Conservation (phyloP, 2,888 invertebrate genomes). For the Clusia tigrina region DNA sequence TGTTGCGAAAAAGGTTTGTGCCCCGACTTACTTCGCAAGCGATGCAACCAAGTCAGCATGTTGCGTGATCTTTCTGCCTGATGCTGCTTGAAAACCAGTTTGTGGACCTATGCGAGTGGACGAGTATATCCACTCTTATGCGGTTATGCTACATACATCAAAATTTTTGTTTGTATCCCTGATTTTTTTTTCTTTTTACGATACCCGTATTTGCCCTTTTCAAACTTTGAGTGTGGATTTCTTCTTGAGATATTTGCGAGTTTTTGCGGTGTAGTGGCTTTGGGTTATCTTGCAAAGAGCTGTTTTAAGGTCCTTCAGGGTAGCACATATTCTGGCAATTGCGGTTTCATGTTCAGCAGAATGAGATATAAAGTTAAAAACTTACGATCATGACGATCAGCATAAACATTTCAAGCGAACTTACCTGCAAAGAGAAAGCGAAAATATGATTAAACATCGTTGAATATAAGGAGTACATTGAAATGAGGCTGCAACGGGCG, state of each 20-base stretch:
- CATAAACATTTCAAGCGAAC: no score
- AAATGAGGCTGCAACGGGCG: no score
- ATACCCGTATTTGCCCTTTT: conserved; percentile 9
- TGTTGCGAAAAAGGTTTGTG: no score
- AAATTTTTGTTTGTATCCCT: background rate
- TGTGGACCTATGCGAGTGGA: conserved; percentile 7
- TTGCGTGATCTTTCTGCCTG: conserved; percentile 2
- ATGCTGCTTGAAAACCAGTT: conserved; percentile 16
- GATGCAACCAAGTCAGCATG: no score
- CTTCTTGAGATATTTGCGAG: background rate
- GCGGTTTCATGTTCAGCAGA: no score
- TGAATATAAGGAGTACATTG: no score
- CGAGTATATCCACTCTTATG: conserved; percentile 8
- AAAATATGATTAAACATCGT: background rate
- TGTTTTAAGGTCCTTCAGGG: background rate
- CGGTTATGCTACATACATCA: no score
- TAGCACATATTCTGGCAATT: no score
- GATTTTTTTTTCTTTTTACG: background rate
- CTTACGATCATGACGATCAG: no score
- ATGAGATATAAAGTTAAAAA: no score
- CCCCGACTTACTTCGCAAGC: no score
- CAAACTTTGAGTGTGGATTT: conserved; percentile 20
- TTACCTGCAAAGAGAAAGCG: conserved; percentile 16
- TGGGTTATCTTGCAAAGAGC: background rate
- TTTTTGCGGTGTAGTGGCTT: background rate